phyloP scores from a whole-genome alignment of 2,888 invertebrate genomes.

The Troides aeacus region DNA sequence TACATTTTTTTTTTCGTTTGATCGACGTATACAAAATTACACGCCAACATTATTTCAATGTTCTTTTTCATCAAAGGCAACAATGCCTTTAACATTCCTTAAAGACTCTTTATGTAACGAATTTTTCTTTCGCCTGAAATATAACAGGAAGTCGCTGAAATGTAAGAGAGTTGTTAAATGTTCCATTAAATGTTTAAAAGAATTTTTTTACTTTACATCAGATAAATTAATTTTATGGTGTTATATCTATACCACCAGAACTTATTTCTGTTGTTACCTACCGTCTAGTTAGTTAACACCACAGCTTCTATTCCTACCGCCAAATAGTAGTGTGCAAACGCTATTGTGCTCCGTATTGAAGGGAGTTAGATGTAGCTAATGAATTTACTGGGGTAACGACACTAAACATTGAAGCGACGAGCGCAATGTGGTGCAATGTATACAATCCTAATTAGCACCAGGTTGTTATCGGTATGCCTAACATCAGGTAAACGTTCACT shows the following conservation, averaged over 20 bases:
- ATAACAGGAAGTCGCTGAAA: slow-evolving; percentile 22
- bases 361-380: no score
- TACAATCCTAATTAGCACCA: no score
- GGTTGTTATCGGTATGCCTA: no score
- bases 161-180: slow-evolving; percentile 18
- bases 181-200: slow-evolving; percentile 23
- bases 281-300: no score
- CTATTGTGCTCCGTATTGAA: no score
- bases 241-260: slow-evolving; percentile 2
- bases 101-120: slow-evolving; percentile 25
- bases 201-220: slow-evolving; percentile 22
- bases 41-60: slow-evolving; percentile 5
- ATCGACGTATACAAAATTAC: neutral
- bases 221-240: slow-evolving; percentile 8
- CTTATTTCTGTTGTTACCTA: neutral
- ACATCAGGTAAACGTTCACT: no score
- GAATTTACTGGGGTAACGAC: no score
- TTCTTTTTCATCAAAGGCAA: slow-evolving; percentile 18
- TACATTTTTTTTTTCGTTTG: neutral
- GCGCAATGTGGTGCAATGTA: no score
- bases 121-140: slow-evolving; percentile 18
- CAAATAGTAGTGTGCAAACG: no score
- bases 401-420: no score
- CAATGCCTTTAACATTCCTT: slow-evolving; percentile 22
- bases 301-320: no score